Conservation (phyloP, 2,113 vertebrate genomes). For the Eulemur macaco region DNA sequence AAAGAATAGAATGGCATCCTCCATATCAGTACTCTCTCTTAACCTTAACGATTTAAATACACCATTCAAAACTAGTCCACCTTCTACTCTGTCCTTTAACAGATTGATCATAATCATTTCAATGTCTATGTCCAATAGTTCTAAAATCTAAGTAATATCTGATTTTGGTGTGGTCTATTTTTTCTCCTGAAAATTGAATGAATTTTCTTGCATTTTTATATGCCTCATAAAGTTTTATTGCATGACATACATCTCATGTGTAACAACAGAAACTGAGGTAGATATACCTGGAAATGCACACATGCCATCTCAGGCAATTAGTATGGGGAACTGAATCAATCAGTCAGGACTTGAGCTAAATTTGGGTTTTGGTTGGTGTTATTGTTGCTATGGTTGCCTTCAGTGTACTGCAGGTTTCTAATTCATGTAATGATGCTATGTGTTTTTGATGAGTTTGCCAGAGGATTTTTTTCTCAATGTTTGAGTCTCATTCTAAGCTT, state of each 20-base stretch:
- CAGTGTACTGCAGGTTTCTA: background rate
- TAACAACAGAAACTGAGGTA: background rate
- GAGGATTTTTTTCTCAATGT: background rate
- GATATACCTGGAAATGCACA: background rate
- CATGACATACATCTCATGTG: background rate
- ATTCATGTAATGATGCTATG: background rate
- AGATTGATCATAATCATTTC: background rate
- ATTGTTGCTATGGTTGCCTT: background rate
- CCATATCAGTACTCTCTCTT: no score
- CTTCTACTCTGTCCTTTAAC: background rate
- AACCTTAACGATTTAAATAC: no score
- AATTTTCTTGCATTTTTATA: background rate
- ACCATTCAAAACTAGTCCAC: no score
- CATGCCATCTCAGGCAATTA: background rate
- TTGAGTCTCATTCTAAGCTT: background rate
- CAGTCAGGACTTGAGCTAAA: background rate
- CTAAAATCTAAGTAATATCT: background rate
- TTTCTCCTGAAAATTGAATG: background rate
- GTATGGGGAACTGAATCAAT: background rate
- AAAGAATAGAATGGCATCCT: no score
- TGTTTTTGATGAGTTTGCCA: background rate
- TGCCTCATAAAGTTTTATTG: background rate
- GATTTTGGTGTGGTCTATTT: background rate
- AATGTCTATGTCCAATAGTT: background rate
- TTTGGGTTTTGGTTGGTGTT: background rate